phyloP scores from a whole-genome alignment of 2,113 vertebrate species.

The Hemibagrus wyckioides region DNA sequence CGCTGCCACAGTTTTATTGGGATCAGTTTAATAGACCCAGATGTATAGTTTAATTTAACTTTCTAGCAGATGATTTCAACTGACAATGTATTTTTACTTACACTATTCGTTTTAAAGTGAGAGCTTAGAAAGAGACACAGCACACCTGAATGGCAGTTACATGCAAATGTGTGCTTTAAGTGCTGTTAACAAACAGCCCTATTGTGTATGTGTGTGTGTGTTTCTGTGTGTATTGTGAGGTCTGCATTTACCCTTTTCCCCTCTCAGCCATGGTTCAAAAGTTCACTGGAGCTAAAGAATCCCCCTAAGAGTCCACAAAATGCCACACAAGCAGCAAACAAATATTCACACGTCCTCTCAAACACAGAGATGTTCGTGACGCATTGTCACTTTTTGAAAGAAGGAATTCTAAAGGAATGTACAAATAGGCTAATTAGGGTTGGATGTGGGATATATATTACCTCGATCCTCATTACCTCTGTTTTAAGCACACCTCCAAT shows the following conservation, averaged over 20 bases:
- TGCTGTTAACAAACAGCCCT: slow-evolving; percentile 28
- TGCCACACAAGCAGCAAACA: slow-evolving; percentile 11
- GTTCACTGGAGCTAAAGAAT: slow-evolving; percentile 37
- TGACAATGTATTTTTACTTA: neutral
- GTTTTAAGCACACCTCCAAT: neutral
- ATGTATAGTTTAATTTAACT: neutral
- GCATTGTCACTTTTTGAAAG: slow-evolving; percentile 1
- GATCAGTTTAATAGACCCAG: neutral
- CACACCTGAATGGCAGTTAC: slow-evolving; percentile 14
- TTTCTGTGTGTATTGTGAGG: slow-evolving; percentile 7
- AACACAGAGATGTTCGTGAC: neutral
- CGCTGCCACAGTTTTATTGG: neutral
- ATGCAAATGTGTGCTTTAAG: slow-evolving; percentile 26
- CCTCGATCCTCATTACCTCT: neutral
- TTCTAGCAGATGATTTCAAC: neutral
- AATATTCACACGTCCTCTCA: slow-evolving; percentile 21
- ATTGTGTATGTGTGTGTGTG: slow-evolving; percentile 13
- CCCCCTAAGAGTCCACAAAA: neutral
- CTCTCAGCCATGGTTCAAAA: slow-evolving; percentile 27
- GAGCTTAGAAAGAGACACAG: neutral
- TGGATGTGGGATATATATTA: neutral
- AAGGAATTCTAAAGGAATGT: neutral
- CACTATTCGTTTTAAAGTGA: neutral
- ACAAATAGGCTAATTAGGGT: neutral
- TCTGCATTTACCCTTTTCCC: slow-evolving; percentile 29